A percentile compares a stretch with the other conserved stretches of the same genome.
These are phyloP conservation scores for Junco hyemalis DNA, from an alignment of 2,113 vertebrate genomes.

Conservation along the genomic window DNA sequence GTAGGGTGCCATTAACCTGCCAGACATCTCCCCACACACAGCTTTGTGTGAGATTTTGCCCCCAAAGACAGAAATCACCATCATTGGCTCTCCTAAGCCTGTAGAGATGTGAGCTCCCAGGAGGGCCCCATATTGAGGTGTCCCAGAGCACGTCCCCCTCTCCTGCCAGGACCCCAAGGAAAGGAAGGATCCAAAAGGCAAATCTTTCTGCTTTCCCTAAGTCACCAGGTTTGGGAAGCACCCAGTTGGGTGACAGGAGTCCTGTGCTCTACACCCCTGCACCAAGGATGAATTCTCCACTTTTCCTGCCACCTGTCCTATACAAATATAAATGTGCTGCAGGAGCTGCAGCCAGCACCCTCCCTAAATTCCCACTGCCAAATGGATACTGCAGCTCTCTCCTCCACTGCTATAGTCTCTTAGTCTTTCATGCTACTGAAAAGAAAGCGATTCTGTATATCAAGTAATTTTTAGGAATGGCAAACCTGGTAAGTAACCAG, in stretches of 20 bases:
- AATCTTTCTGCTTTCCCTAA: not conserved
- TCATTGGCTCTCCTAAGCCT: not conserved
- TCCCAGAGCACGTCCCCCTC: not conserved
- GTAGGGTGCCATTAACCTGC: not conserved
- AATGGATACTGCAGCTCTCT: accelerated
- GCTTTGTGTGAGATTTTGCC: not conserved
- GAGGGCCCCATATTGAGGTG: accelerated
- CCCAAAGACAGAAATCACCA: not conserved
- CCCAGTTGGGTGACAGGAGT: not conserved
- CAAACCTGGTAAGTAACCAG: not conserved
- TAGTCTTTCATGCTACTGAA: not conserved
- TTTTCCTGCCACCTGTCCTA: not conserved
- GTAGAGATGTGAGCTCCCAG: not conserved
- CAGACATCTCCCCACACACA: not conserved
- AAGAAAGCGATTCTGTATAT: not conserved
- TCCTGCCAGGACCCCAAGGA: not conserved
- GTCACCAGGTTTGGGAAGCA: not conserved
- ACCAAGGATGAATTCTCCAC: not conserved
- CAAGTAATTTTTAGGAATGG: not conserved
- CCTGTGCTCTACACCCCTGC: not conserved
- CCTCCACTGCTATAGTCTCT: not conserved
- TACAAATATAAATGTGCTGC: accelerated
- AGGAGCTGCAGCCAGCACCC: not conserved
- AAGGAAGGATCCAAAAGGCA: not conserved
- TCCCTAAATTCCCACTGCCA: not conserved